A percentile compares a stretch with the other conserved stretches of the same genome.
Conservation (phyloP, 1,140 invertebrate genomes). For the Mizuhopecten yessoensis region DNA sequence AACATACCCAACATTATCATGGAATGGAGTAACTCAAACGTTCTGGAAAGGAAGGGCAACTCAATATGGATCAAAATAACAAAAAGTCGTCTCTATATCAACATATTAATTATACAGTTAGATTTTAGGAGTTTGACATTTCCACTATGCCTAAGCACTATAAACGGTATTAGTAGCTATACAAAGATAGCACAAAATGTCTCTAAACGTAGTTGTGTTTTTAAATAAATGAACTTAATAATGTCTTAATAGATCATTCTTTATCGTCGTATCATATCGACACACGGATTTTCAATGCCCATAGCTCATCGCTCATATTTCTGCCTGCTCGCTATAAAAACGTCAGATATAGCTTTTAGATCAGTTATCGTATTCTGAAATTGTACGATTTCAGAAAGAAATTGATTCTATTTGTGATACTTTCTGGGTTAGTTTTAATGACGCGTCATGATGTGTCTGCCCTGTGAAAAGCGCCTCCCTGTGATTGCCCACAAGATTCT, state of each 20-base stretch:
- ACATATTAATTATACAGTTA: too few species aligned
- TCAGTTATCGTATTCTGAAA: neutral
- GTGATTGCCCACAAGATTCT: neutral
- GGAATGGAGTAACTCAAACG: too few species aligned
- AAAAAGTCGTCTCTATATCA: too few species aligned
- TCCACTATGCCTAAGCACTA: too few species aligned
- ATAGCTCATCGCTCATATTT: neutral
- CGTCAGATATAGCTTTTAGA: neutral
- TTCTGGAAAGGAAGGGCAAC: too few species aligned
- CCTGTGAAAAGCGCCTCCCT: neutral
- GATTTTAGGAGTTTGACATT: too few species aligned
- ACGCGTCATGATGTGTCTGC: neutral
- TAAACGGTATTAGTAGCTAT: neutral
- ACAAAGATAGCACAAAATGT: too few species aligned
- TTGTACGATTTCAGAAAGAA: neutral
- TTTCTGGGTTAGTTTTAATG: neutral
- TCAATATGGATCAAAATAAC: too few species aligned
- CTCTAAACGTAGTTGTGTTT: too few species aligned
- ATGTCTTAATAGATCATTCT: neutral
- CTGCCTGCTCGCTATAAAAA: neutral
- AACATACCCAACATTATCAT: too few species aligned
- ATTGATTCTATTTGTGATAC: neutral
- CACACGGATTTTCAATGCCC: neutral
- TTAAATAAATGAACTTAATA: too few species aligned
- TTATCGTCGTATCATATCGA: neutral